A percentile compares a stretch with the other conserved stretches of the same genome.
Conservation (phyloP, 2,888 invertebrate genomes). For the Epinotia brunnichana region DNA sequence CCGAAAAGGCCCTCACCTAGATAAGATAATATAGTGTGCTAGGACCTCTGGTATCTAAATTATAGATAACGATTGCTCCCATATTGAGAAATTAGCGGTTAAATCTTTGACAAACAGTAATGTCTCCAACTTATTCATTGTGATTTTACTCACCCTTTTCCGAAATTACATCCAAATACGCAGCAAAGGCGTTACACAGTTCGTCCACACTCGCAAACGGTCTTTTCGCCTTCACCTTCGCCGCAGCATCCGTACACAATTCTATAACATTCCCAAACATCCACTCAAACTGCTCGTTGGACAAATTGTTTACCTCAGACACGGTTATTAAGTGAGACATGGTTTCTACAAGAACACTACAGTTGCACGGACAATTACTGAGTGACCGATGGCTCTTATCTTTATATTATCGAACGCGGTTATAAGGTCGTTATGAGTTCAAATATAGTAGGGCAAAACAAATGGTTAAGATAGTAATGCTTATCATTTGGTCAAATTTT, state of each 20-base stretch:
- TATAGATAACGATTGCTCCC: too few species aligned
- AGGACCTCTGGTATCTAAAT: too few species aligned
- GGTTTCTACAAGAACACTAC: background rate
- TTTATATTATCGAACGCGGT: constrained; percentile 48
- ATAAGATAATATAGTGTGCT: too few species aligned
- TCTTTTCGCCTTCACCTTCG: constrained; percentile 71
- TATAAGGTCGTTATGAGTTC: constrained; percentile 61
- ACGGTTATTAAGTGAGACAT: constrained; percentile 62
- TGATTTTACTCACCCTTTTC: constrained; percentile 72
- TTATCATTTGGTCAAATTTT: constrained; percentile 11
- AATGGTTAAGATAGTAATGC: constrained; percentile 22
- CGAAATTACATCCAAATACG: constrained; percentile 82
- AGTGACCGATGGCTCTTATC: constrained; percentile 50
- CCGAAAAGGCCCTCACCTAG: too few species aligned
- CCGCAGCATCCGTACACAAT: constrained; percentile 81
- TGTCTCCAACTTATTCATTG: background rate
- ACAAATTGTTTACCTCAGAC: constrained; percentile 81
- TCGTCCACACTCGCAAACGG: constrained; percentile 79
- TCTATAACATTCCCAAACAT: constrained; percentile 87
- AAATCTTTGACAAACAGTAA: too few species aligned
- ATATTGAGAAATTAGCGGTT: too few species aligned
- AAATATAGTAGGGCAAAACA: constrained; percentile 48
- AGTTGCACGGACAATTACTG: constrained; percentile 23
- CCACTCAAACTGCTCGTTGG: constrained; percentile 80
- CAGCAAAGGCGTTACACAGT: constrained; percentile 79